Conservation (phyloP, 2,113 vertebrate genomes). For the Dipodomys ordii region DNA sequence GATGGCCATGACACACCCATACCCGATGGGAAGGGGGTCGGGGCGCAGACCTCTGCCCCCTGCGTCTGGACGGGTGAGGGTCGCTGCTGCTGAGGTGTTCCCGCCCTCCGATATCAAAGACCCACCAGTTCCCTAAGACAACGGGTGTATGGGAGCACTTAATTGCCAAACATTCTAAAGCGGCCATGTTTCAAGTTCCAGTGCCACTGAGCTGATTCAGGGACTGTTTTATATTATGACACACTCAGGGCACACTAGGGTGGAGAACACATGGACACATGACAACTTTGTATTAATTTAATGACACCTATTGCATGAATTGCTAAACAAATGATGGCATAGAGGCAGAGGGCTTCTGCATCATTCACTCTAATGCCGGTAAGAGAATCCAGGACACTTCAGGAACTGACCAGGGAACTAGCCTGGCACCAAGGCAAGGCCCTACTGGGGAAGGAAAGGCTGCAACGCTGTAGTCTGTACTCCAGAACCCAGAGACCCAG, state of each 20-base stretch:
- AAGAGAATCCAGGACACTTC: slow-evolving; percentile 76
- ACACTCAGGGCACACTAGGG: slow-evolving; percentile 45
- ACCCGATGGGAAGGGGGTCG: too few relatives aligned
- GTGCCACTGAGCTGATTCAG: slow-evolving; percentile 73
- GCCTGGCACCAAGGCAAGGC: slow-evolving; percentile 76
- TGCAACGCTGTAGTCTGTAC: slow-evolving; percentile 16
- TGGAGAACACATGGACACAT: slow-evolving; percentile 70
- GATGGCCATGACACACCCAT: background rate
- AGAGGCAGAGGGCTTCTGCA: slow-evolving; percentile 70
- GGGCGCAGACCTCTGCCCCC: too few relatives aligned
- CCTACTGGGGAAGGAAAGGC: slow-evolving; percentile 61
- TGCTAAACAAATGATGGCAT: slow-evolving; percentile 79
- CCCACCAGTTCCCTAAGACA: background rate
- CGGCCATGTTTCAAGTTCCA: background rate
- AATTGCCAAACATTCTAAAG: slow-evolving; percentile 67
- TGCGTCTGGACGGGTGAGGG: background rate
- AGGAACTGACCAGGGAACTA: slow-evolving; percentile 73
- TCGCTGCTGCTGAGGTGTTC: background rate
- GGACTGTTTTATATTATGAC: slow-evolving; percentile 76
- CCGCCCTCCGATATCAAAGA: background rate
- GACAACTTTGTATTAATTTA: slow-evolving; percentile 76
- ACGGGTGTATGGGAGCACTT: background rate
- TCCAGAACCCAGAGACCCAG: background rate
- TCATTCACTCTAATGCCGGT: slow-evolving; percentile 77
- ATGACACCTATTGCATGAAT: slow-evolving; percentile 77